A percentile compares a stretch with the other conserved stretches of the same genome.
phyloP scores from a whole-genome alignment of 2,113 vertebrate genomes.

The Pollimyrus isidori region DNA sequence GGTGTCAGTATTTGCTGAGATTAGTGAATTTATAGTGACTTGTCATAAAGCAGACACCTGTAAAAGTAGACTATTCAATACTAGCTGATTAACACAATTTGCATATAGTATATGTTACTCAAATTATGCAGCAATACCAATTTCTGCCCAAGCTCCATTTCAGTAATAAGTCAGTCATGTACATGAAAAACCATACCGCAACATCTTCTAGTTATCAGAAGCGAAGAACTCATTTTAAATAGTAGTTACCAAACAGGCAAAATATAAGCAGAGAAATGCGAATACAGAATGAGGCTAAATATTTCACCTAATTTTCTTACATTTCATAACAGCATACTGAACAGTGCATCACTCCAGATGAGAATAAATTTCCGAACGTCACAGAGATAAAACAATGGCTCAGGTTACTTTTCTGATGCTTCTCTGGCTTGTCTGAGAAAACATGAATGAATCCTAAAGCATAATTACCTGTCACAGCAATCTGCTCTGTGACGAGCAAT shows the following conservation, averaged over 20 bases:
- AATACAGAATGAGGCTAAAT: neutral
- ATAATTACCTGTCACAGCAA: constrained; percentile 70
- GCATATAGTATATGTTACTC: neutral
- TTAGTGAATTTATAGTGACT: neutral
- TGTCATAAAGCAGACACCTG: neutral
- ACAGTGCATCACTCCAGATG: neutral
- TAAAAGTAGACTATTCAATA: neutral
- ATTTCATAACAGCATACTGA: neutral
- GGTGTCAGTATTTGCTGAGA: neutral
- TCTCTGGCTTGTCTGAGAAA: neutral
- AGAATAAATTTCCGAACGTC: neutral
- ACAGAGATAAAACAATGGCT: neutral
- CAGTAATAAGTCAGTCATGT: neutral
- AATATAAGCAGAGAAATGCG: neutral
- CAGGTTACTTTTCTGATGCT: neutral
- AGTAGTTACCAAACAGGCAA: neutral
- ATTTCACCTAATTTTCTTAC: neutral
- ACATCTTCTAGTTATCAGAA: neutral
- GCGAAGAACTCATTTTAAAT: neutral
- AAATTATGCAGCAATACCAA: neutral
- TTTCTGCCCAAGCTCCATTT: neutral
- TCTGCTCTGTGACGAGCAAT: constrained; percentile 33
- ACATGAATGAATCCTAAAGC: neutral
- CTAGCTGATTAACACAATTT: neutral
- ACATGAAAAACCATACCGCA: neutral